Evolutionary conservation across 2,797 vertebrate genomes (phyloP).

Genomic region (Pseudocheirus occidentalis): DNA sequence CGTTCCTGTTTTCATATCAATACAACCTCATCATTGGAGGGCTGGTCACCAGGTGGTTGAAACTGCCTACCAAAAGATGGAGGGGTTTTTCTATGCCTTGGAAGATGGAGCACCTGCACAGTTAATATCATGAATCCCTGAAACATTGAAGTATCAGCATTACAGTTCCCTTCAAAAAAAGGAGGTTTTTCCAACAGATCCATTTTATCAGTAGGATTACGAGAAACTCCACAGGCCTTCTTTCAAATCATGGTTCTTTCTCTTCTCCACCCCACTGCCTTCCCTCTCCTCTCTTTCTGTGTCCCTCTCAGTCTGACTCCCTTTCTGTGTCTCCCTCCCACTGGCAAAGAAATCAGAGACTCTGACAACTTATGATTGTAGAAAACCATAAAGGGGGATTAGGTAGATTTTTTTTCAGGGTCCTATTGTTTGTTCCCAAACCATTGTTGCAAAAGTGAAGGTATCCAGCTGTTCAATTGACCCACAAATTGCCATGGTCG

Average conservation of each 20-base stretch:
- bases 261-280: background rate
- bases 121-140: background rate
- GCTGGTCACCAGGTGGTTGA: background rate
- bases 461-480: conserved; percentile 70
- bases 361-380: conserved; percentile 40
- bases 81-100: background rate
- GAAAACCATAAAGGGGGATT: conserved; percentile 59
- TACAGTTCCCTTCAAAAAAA: background rate
- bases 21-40: background rate
- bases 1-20: background rate
- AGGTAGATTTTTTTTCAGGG: conserved; percentile 73
- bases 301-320: background rate
- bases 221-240: background rate
- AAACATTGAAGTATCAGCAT: background rate
- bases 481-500: conserved; percentile 57
- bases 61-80: background rate
- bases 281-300: conserved; percentile 29
- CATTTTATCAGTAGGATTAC: conserved; percentile 37
- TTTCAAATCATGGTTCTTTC: conserved; percentile 19
- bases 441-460: conserved; percentile 70
- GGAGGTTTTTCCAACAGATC: conserved; percentile 7
- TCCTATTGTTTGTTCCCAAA: conserved; percentile 72
- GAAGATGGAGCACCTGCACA: background rate
- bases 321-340: conserved; percentile 20
- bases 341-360: conserved; percentile 48